phyloP scores from a whole-genome alignment of 2,113 vertebrate species.

The Myrmecobius fasciatus region DNA sequence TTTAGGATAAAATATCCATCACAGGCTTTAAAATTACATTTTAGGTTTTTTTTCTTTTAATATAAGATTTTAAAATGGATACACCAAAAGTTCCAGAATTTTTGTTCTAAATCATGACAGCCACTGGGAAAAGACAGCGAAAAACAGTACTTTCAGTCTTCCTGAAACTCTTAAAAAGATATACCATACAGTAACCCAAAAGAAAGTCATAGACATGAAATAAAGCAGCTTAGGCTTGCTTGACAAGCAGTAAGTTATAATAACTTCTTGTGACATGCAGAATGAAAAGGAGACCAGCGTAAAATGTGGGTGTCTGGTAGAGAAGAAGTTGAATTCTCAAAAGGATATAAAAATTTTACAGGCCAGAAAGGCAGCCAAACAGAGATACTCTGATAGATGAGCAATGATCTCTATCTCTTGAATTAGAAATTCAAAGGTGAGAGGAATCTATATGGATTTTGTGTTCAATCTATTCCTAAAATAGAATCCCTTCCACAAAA shows the following conservation, averaged over 20 bases:
- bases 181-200: conserved; percentile 47
- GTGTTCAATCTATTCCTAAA: background rate
- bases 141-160: conserved; percentile 51
- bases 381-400: conserved; percentile 6
- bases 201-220: conserved; percentile 64
- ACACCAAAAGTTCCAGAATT: background rate
- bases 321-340: conserved; percentile 68
- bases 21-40: conserved; percentile 11
- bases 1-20: conserved; percentile 27
- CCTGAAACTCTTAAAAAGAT: conserved; percentile 50
- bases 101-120: background rate
- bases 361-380: conserved; percentile 1
- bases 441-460: background rate
- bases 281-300: conserved; percentile 48
- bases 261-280: conserved; percentile 65
- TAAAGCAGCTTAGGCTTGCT: conserved; percentile 18
- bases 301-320: conserved; percentile 57
- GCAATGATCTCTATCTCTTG: conserved; percentile 46
- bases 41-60: background rate
- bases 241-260: conserved; percentile 40
- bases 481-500: background rate
- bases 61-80: conserved; percentile 15
- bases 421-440: conserved; percentile 46
- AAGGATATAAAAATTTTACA: conserved; percentile 68
- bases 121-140: conserved; percentile 25